Evolutionary conservation across 2,888 invertebrate species (phyloP).

Genomic region (Lochmaea crataegi): DNA sequence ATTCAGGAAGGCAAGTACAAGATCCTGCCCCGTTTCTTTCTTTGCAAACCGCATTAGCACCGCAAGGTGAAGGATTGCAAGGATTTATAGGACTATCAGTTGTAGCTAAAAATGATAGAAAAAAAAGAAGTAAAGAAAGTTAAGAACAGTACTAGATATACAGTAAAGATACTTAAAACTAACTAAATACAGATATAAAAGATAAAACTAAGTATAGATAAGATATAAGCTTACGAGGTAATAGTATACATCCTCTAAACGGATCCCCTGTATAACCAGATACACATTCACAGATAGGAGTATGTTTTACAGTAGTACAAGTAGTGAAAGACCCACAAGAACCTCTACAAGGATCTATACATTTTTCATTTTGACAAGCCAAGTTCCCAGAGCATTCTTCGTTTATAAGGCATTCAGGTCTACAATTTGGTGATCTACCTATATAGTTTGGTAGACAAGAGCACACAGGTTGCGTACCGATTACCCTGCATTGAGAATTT

Average conservation of each 20-base stretch:
- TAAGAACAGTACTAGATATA: conserved; percentile 31
- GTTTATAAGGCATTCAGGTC: conserved; percentile 77
- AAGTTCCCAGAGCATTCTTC: conserved; percentile 80
- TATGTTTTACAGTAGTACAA: conserved; percentile 82
- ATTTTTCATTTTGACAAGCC: conserved; percentile 83
- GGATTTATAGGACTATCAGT: conserved; percentile 65
- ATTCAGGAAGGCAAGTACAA: conserved; percentile 73
- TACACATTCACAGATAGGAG: conserved; percentile 80
- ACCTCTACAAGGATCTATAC: conserved; percentile 82
- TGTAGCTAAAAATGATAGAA: conserved; percentile 62
- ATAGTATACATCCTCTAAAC: conserved; percentile 69
- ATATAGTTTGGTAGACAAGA: conserved; percentile 72
- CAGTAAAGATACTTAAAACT: conserved; percentile 12
- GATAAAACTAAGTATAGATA: conserved; percentile 18
- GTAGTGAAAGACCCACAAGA: conserved; percentile 80
- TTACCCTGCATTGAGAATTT: conserved; percentile 72
- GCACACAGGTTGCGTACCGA: conserved; percentile 70
- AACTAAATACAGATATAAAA: conserved; percentile 10
- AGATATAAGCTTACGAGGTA: conserved; percentile 68
- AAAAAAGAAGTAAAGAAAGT: conserved; percentile 28
- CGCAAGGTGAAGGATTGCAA: conserved; percentile 76
- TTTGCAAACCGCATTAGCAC: conserved; percentile 75
- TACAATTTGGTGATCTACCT: conserved; percentile 73
- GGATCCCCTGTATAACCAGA: conserved; percentile 78
- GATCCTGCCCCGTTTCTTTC: conserved; percentile 74